phyloP scores from a whole-genome alignment of 2,113 vertebrate species.

The Cyprinodon variegatus region DNA sequence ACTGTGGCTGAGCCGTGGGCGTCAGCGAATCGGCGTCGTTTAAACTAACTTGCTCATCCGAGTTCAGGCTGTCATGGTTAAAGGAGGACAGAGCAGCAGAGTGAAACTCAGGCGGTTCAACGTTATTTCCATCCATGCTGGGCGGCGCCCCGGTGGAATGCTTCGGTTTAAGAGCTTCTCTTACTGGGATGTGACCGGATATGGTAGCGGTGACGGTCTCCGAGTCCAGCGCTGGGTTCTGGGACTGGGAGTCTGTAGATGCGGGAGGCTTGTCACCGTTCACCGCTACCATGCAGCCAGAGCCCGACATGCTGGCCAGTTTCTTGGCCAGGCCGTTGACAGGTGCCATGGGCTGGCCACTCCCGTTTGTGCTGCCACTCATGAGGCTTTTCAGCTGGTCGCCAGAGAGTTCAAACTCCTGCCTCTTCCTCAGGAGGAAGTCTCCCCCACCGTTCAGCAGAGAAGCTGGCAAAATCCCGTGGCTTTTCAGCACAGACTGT shows the following conservation, averaged over 20 bases:
- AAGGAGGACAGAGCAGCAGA: constrained; percentile 53
- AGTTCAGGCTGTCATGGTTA: constrained; percentile 79
- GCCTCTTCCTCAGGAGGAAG: constrained; percentile 88
- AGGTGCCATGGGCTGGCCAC: constrained; percentile 79
- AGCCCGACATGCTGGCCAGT: constrained; percentile 83
- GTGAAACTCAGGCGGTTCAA: constrained; percentile 60
- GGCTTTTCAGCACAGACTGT: constrained; percentile 92
- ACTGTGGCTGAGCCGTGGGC: constrained; percentile 19
- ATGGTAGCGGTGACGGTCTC: constrained; percentile 80
- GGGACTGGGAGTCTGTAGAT: constrained; percentile 63
- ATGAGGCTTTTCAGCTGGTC: constrained; percentile 92
- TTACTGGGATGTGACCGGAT: constrained; percentile 85
- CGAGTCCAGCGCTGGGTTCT: constrained; percentile 72
- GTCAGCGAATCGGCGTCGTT: constrained; percentile 55
- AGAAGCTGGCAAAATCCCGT: constrained; percentile 89
- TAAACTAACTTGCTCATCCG: constrained; percentile 52
- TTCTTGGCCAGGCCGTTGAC: constrained; percentile 97
- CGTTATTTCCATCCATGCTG: constrained; percentile 58
- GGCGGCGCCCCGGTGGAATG: constrained; percentile 67
- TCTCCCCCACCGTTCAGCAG: constrained; percentile 86
- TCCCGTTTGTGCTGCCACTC: constrained; percentile 84
- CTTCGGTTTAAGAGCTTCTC: constrained; percentile 74
- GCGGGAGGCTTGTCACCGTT: constrained; percentile 84
- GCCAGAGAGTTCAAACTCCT: constrained; percentile 90
- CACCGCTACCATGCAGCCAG: constrained; percentile 84